phyloP scores from a whole-genome alignment of 2,113 vertebrate species.

The Atractosteus spatula region DNA sequence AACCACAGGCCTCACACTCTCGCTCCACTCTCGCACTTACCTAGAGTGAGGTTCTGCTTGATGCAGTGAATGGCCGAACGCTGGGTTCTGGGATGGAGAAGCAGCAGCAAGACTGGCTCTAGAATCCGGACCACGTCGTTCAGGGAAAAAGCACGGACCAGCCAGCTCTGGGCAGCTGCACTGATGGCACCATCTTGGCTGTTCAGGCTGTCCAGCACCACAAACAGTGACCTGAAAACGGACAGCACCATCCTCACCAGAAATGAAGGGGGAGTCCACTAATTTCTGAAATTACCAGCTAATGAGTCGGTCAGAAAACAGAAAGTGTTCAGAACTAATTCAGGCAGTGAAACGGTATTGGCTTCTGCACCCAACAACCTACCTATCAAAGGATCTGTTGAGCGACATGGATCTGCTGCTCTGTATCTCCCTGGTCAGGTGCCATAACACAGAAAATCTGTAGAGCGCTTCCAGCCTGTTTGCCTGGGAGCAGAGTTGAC shows the following conservation, averaged over 20 bases:
- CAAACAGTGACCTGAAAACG: conserved; percentile 81
- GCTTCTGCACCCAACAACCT: neutral
- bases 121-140: conserved; percentile 86
- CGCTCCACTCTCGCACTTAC: conserved; percentile 50
- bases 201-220: conserved; percentile 90
- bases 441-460: conserved; percentile 93
- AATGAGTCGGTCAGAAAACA: neutral
- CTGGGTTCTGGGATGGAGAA: conserved; percentile 90
- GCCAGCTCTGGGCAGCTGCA: conserved; percentile 89
- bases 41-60: conserved; percentile 71
- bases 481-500: conserved; percentile 53
- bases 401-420: conserved; percentile 80
- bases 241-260: neutral
- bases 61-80: conserved; percentile 79
- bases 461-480: conserved; percentile 86
- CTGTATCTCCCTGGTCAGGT: conserved; percentile 91
- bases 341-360: neutral
- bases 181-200: conserved; percentile 82
- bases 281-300: no score
- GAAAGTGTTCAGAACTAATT: neutral
- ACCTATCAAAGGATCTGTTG: conserved; percentile 93
- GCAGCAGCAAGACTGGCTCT: conserved; percentile 88
- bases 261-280: neutral
- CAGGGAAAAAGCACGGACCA: conserved; percentile 85
- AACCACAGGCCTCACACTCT: no score